Base-by-base conservation (phyloP, 2,888 invertebrate species). In the Cynaeus angustus region DNA sequence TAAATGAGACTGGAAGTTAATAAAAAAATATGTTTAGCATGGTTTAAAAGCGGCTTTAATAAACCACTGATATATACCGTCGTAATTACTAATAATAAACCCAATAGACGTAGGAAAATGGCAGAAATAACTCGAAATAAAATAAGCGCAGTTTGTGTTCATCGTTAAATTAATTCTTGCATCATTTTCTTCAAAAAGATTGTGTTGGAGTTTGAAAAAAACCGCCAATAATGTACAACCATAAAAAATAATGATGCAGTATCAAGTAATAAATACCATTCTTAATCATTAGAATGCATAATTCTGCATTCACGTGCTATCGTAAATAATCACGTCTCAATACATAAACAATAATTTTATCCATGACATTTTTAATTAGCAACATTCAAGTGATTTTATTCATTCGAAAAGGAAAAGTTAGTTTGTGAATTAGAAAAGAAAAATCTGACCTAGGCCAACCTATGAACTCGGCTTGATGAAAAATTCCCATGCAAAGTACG, bases 381-480 rank as follows among this genome's bases (percentile, higher is more conserved):
- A 33, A 33, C 7, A 33, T 21, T 3, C 21, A 21, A 21, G 2
- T 3, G n/a, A 33, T 7, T 9, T 33, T 33, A 9, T 33, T 33
- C n/a, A 9, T n/a, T 33, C 7, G 1, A 7, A 33, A 33, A 2
- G 1, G 33, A n/a, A 33, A 33, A 33, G 33, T 33, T 33, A 33
- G 33, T 33, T 9, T 33, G 9, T 45, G 45, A 45, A 45, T 45
- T 45, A 16, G 12, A 45, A 10, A 9, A 12, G 16, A 45, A 45
- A 59, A 13, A 41, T 13, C 7, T 62, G 62, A 62, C 62, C 62
- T 62, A 62, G 48, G 48, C 14, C 62, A 62, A 62, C 13, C 41
- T 41, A 41, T 41, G 41, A 41, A 41, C 41, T 13, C 41, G 41
- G n/a, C 7, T 1, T 33, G 33, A 33, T 33, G n/a, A 33, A 33